A percentile compares a stretch with the other conserved stretches of the same genome.
These are phyloP conservation scores for Chaitophorus viminalis DNA, from an alignment of 2,888 invertebrate genomes.

Conservation along the genomic window DNA sequence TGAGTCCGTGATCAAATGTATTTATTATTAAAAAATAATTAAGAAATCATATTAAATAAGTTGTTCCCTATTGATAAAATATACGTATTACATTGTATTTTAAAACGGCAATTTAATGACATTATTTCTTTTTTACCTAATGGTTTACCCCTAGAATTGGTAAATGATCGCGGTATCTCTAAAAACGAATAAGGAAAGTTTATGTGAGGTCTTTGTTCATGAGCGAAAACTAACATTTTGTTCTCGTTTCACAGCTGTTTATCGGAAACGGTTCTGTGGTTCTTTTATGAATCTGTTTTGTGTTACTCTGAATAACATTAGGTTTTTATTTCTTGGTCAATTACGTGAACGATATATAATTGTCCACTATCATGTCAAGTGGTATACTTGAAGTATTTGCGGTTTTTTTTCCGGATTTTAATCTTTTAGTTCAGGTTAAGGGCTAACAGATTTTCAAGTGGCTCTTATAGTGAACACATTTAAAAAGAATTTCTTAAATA, in stretches of 20 bases:
- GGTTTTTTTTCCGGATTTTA: not conserved
- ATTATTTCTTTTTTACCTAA: too few relatives aligned
- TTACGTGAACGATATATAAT: not conserved
- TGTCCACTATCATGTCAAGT: conserved; percentile 8
- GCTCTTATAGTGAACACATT: not conserved
- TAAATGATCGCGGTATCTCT: too few relatives aligned
- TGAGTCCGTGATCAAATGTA: too few relatives aligned
- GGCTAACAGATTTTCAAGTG: conserved; percentile 29
- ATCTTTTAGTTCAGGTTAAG: not conserved
- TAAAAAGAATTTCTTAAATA: not conserved
- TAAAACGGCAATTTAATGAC: too few relatives aligned
- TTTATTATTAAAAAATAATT: too few relatives aligned
- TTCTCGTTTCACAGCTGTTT: not conserved
- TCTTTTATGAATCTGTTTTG: not conserved
- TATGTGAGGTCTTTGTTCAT: too few relatives aligned
- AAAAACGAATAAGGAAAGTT: too few relatives aligned
- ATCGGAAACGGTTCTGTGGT: not conserved
- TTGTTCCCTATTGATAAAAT: too few relatives aligned
- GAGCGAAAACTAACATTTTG: too few relatives aligned
- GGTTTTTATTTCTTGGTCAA: not conserved
- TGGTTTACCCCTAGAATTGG: too few relatives aligned
- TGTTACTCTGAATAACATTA: not conserved
- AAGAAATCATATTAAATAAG: too few relatives aligned
- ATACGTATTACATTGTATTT: too few relatives aligned
- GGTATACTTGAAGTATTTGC: conserved; percentile 16